phyloP scores from a whole-genome alignment of 2,113 vertebrate species.

The Chionodraco myersi region DNA sequence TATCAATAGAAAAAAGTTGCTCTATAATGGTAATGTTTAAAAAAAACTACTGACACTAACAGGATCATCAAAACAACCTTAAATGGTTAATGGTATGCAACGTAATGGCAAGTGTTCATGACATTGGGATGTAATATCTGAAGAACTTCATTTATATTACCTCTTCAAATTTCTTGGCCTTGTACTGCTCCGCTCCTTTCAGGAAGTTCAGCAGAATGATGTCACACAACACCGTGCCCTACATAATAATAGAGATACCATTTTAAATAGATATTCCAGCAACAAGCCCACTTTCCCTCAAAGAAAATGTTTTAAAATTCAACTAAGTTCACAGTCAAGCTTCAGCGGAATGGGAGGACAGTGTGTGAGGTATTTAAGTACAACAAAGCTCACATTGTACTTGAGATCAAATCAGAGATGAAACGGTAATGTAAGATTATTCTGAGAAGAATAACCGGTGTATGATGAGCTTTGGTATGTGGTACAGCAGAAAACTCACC shows the following conservation, averaged over 20 bases:
- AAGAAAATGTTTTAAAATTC: background rate
- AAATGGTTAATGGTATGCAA: background rate
- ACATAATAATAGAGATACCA: background rate
- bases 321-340: background rate
- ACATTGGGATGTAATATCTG: background rate
- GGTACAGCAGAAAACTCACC: constrained; percentile 80
- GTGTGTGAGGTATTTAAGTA: background rate
- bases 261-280: background rate
- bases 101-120: background rate
- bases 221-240: constrained; percentile 96
- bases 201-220: constrained; percentile 97
- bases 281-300: background rate
- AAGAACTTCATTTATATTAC: constrained; percentile 66
- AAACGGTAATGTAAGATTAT: background rate
- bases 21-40: too few relatives aligned
- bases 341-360: background rate
- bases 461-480: background rate
- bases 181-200: constrained; percentile 95
- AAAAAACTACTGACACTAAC: too few relatives aligned
- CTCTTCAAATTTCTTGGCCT: constrained; percentile 97
- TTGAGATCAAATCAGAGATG: background rate
- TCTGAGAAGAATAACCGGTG: background rate
- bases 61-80: background rate
- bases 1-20: too few relatives aligned
- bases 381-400: background rate